Evolutionary conservation across 2,113 vertebrate genomes (phyloP).

Genomic region (Ptychochromis oligacanthus): DNA sequence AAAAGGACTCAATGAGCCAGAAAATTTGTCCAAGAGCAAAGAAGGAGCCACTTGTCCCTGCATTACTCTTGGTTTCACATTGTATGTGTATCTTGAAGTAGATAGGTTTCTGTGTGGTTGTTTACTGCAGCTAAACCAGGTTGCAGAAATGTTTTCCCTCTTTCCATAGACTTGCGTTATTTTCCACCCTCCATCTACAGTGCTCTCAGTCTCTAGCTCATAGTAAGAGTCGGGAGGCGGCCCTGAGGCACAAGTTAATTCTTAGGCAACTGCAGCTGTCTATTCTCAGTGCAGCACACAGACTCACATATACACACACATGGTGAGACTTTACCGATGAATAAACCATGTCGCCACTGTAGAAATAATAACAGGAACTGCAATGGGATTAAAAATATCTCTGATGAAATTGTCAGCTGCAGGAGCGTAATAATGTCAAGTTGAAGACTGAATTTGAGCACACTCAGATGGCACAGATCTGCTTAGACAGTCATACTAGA

Average conservation of each 20-base stretch:
- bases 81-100: conserved; percentile 12
- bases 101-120: conserved; percentile 26
- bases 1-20: conserved; percentile 58
- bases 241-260: conserved; percentile 39
- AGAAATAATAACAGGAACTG: conserved; percentile 19
- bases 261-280: conserved; percentile 43
- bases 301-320: background rate
- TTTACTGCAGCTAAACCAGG: conserved; percentile 22
- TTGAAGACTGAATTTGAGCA: conserved; percentile 3
- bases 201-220: background rate
- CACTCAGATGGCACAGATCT: background rate
- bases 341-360: conserved; percentile 2
- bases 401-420: conserved; percentile 8
- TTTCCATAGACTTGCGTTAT: conserved; percentile 1
- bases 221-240: conserved; percentile 4
- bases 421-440: background rate
- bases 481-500: background rate
- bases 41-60: conserved; percentile 34
- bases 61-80: conserved; percentile 5
- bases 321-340: conserved; percentile 26
- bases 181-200: background rate
- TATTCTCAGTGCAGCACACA: conserved; percentile 8
- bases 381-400: conserved; percentile 7
- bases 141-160: background rate
- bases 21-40: conserved; percentile 57